Evolutionary conservation across 2,888 invertebrate genomes (phyloP).

Genomic region (Tetranychus piercei): DNA sequence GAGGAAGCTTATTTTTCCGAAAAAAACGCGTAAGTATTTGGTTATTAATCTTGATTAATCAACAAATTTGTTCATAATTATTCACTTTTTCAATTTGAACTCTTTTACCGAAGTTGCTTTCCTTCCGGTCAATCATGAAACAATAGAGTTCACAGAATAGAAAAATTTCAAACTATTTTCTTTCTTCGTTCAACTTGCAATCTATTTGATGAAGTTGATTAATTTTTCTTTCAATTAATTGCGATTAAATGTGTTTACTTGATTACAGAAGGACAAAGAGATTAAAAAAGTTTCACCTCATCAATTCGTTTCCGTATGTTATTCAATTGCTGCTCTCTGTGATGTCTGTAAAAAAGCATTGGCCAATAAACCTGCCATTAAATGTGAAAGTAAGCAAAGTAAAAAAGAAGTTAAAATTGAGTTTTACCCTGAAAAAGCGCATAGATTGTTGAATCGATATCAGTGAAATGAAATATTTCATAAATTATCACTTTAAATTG

Average conservation of each 20-base stretch:
- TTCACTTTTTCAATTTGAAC: not conserved
- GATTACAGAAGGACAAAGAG: slow-evolving; percentile 34
- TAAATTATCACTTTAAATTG: too few species aligned
- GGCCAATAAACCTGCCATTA: slow-evolving; percentile 59
- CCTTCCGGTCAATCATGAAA: not conserved
- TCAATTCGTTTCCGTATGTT: slow-evolving; percentile 52
- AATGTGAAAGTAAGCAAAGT: slow-evolving; percentile 54
- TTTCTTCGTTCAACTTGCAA: not conserved
- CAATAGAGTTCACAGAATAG: not conserved
- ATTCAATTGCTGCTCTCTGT: slow-evolving; percentile 37
- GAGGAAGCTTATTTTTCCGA: slow-evolving; percentile 72
- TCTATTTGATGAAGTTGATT: too few species aligned
- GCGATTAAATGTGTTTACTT: too few species aligned
- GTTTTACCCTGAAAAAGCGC: too few species aligned
- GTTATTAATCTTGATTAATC: not conserved
- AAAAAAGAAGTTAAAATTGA: not conserved
- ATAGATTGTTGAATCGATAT: too few species aligned
- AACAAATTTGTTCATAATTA: not conserved
- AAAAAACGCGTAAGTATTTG: slow-evolving; percentile 55
- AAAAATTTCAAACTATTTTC: not conserved
- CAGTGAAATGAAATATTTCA: too few species aligned
- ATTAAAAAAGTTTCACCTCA: slow-evolving; percentile 37
- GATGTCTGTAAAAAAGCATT: slow-evolving; percentile 60
- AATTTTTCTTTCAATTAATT: not conserved
- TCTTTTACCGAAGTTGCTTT: not conserved